Percentiles rank a stretch among this genome's conserved stretches.
Evolutionary conservation across 2,113 vertebrate genomes (phyloP).

Genomic region (Xenopus borealis): DNA sequence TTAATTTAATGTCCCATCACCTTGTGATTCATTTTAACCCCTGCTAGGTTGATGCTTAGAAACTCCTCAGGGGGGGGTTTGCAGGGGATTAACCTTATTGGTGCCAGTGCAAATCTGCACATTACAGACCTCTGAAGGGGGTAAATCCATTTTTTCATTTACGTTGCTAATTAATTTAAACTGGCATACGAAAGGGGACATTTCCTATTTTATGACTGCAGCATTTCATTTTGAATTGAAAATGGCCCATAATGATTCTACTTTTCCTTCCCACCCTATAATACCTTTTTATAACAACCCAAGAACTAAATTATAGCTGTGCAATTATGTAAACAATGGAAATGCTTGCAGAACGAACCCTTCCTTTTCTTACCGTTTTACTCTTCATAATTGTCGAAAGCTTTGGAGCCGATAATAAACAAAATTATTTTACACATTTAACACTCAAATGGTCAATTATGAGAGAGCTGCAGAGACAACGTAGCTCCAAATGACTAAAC

Average conservation of each 20-base stretch:
- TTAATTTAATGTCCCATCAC: constrained; percentile 8
- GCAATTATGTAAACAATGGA: constrained; percentile 90
- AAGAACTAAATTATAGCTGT: constrained; percentile 78
- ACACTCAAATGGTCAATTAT: constrained; percentile 94
- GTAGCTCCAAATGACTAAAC: constrained; percentile 68
- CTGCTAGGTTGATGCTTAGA: no score
- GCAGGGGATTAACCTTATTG: not conserved
- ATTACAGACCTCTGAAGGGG: not conserved
- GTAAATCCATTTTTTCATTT: constrained; percentile 39
- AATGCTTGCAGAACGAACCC: constrained; percentile 86
- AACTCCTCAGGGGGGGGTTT: not conserved
- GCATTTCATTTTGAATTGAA: constrained; percentile 66
- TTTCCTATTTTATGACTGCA: constrained; percentile 56
- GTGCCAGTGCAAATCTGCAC: not conserved
- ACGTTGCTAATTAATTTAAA: constrained; percentile 62
- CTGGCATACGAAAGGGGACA: constrained; percentile 48
- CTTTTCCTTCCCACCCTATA: constrained; percentile 56
- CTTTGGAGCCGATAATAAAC: constrained; percentile 90
- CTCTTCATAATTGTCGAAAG: constrained; percentile 92
- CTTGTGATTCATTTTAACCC: constrained; percentile 20
- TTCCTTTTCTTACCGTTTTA: constrained; percentile 85
- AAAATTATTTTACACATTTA: constrained; percentile 91
- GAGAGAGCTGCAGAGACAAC: constrained; percentile 74
- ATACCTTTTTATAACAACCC: constrained; percentile 72
- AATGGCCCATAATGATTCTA: constrained; percentile 67